Conservation (phyloP, 2,113 vertebrate species). For the Istiophorus platypterus region DNA sequence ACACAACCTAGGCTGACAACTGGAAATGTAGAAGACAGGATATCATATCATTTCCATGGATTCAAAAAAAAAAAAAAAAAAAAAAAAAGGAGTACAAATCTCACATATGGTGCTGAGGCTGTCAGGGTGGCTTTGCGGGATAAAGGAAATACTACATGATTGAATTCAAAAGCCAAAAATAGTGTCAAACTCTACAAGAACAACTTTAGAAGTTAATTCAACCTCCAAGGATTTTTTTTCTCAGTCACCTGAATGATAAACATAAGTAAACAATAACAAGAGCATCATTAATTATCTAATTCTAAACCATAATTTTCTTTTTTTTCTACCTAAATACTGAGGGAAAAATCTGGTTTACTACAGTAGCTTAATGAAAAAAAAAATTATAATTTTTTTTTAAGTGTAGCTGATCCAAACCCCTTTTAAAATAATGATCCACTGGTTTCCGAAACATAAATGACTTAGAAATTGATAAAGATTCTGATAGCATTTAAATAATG, state of each 20-base stretch:
- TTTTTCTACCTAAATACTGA: too few relatives aligned
- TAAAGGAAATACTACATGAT: neutral
- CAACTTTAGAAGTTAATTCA: neutral
- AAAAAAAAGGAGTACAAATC: neutral
- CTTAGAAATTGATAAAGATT: too few relatives aligned
- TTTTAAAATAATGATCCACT: neutral
- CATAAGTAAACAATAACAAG: neutral
- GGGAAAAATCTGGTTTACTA: too few relatives aligned
- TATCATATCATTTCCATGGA: neutral
- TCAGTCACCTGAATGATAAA: neutral
- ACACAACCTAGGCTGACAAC: neutral
- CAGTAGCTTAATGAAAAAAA: neutral
- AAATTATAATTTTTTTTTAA: neutral
- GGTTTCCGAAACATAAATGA: neutral
- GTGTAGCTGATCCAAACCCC: neutral
- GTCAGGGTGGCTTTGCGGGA: neutral
- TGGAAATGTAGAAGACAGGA: neutral
- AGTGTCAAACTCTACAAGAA: neutral
- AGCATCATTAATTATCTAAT: neutral
- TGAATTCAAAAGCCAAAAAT: neutral
- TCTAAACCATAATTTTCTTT: too few relatives aligned
- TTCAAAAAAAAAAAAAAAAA: neutral
- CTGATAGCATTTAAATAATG: too few relatives aligned
- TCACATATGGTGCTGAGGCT: neutral
- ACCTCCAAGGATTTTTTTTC: too few relatives aligned